phyloP scores from a whole-genome alignment of 2,113 vertebrate genomes.

The Sander vitreus region DNA sequence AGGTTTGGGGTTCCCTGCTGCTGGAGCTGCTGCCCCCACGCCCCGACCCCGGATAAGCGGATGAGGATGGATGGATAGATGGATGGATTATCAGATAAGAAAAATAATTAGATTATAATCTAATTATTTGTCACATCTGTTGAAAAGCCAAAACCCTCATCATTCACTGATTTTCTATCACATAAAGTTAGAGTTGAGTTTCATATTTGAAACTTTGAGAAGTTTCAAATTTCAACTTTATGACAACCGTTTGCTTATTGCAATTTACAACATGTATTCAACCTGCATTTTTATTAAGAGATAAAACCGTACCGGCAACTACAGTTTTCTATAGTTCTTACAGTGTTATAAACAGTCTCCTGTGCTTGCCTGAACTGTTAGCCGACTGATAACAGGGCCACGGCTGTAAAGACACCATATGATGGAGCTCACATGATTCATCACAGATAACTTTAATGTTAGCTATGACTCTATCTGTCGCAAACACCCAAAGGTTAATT shows the following conservation, averaged over 20 bases:
- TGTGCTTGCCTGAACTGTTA: not conserved
- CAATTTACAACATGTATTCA: no score
- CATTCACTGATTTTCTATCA: not conserved
- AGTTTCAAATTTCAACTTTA: not conserved
- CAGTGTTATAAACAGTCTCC: not conserved
- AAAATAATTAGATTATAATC: not conserved
- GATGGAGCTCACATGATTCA: no score
- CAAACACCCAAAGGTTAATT: not conserved
- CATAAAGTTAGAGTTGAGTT: not conserved
- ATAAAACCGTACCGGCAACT: no score
- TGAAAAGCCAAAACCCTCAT: not conserved
- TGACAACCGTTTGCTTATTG: not conserved
- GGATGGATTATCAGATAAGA: not conserved
- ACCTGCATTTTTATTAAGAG: no score
- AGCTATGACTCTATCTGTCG: no score
- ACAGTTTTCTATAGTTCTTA: not conserved
- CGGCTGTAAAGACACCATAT: not conserved
- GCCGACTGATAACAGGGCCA: not conserved
- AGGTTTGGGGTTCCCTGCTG: no score
- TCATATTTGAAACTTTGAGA: no score
- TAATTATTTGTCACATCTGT: not conserved
- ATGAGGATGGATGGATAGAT: not conserved
- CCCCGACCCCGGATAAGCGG: no score
- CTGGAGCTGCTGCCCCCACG: no score
- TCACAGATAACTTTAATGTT: not conserved